These are phyloP conservation scores for Cheilosia vulpina DNA, from an alignment of 2,888 invertebrate genomes.

Conservation along the genomic window DNA sequence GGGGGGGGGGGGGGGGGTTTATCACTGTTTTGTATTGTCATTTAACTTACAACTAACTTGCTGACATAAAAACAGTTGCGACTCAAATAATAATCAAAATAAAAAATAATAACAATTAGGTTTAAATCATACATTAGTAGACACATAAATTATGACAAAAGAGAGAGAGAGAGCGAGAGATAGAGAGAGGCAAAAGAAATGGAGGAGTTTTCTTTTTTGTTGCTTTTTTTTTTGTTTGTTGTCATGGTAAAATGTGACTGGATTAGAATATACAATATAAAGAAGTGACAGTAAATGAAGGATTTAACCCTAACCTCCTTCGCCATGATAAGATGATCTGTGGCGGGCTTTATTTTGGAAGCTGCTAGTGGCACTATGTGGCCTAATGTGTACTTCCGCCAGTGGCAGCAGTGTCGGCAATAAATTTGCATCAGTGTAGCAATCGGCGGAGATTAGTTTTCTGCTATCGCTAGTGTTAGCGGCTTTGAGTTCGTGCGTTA, in stretches of 20 bases:
- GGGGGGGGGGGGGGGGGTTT: background rate
- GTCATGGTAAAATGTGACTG: slow-evolving; percentile 15
- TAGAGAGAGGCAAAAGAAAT: slow-evolving; percentile 18
- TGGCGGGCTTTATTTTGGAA: slow-evolving; percentile 51
- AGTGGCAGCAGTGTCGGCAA: slow-evolving; percentile 33
- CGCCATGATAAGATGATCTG: slow-evolving; percentile 69
- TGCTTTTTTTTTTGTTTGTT: background rate
- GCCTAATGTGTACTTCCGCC: slow-evolving; percentile 48
- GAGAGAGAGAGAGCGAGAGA: slow-evolving; percentile 29
- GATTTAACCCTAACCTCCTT: slow-evolving; percentile 69
- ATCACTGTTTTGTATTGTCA: background rate
- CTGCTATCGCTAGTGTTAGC: background rate
- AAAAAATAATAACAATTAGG: background rate
- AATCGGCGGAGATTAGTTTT: background rate
- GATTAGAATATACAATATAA: slow-evolving; percentile 30
- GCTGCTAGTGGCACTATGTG: slow-evolving; percentile 34
- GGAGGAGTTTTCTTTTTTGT: background rate
- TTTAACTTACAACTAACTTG: background rate
- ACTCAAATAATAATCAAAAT: background rate
- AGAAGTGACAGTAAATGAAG: slow-evolving; percentile 41
- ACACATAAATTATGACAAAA: slow-evolving; percentile 1
- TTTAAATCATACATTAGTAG: background rate
- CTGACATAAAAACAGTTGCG: background rate
- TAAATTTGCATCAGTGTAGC: slow-evolving; percentile 23
- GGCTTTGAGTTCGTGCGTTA: slow-evolving; percentile 6